Evolutionary conservation across 2,888 invertebrate genomes (phyloP).

Genomic region (Crocallis elinguaria): DNA sequence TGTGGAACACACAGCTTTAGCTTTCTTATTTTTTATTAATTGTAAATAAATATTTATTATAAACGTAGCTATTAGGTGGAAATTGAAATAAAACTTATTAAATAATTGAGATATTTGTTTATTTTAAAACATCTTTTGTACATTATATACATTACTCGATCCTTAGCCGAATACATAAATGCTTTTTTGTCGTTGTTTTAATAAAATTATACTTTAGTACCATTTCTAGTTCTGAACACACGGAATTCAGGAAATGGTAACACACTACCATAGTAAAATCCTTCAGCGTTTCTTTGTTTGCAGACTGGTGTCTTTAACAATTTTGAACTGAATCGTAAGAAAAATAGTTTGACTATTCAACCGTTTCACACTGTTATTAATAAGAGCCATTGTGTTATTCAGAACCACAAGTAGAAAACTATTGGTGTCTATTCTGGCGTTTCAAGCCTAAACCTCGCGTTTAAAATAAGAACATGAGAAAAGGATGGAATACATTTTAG

Average conservation of each 20-base stretch:
- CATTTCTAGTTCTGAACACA: background rate
- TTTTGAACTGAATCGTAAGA: no score
- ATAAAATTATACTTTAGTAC: background rate
- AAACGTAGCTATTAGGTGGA: background rate
- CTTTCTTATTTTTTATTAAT: background rate
- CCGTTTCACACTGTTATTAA: no score
- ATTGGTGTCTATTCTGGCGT: no score
- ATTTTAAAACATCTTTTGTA: constrained; percentile 24
- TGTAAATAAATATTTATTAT: background rate
- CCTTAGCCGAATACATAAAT: constrained; percentile 12
- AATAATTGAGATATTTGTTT: constrained; percentile 8
- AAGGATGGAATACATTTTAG: no score
- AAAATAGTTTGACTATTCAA: no score
- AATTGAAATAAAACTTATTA: constrained; percentile 11
- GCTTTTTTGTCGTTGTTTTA: constrained; percentile 6
- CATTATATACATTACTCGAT: constrained; percentile 13
- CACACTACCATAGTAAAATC: no score
- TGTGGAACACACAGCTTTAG: background rate
- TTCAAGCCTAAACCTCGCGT: no score
- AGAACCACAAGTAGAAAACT: no score
- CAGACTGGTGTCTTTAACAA: no score
- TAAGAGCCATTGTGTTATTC: no score
- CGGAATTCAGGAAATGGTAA: background rate
- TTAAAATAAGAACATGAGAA: no score
- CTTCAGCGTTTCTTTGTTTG: no score